Evolutionary conservation across 2,888 invertebrate genomes (phyloP).

Genomic region (Cactoblastis cactorum): DNA sequence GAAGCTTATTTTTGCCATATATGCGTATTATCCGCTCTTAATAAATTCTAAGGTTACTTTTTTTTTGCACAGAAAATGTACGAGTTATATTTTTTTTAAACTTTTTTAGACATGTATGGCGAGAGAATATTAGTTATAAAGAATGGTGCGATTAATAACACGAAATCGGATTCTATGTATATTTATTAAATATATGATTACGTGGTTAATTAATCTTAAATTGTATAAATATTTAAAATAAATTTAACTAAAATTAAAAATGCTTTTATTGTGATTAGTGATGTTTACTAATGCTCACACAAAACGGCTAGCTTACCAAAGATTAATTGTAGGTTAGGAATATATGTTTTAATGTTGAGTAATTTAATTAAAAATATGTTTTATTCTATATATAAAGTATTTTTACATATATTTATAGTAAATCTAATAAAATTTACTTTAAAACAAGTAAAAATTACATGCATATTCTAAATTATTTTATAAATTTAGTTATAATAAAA

Average conservation of each 20-base stretch:
- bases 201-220: slow-evolving; percentile 14
- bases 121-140: neutral
- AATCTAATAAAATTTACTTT: neutral
- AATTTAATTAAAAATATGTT: neutral
- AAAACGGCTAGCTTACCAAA: slow-evolving; percentile 73
- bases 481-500: too few relatives aligned
- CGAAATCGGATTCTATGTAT: slow-evolving; percentile 11
- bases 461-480: too few relatives aligned
- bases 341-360: too few relatives aligned
- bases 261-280: slow-evolving; percentile 32
- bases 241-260: slow-evolving; percentile 14
- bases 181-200: slow-evolving; percentile 14
- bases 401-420: neutral
- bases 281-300: slow-evolving; percentile 53
- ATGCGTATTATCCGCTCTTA: too few relatives aligned
- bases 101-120: neutral
- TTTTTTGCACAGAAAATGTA: slow-evolving; percentile 4
- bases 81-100: neutral
- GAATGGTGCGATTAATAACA: slow-evolving; percentile 13
- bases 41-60: neutral
- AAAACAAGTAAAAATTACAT: neutral
- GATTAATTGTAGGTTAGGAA: slow-evolving; percentile 32
- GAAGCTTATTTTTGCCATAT: too few relatives aligned
- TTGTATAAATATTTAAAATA: slow-evolving; percentile 13
- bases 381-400: neutral